Percentiles rank a stretch among this genome's conserved stretches.
Conservation (phyloP, 2,797 vertebrate genomes). For the Gallinago solitaria region DNA sequence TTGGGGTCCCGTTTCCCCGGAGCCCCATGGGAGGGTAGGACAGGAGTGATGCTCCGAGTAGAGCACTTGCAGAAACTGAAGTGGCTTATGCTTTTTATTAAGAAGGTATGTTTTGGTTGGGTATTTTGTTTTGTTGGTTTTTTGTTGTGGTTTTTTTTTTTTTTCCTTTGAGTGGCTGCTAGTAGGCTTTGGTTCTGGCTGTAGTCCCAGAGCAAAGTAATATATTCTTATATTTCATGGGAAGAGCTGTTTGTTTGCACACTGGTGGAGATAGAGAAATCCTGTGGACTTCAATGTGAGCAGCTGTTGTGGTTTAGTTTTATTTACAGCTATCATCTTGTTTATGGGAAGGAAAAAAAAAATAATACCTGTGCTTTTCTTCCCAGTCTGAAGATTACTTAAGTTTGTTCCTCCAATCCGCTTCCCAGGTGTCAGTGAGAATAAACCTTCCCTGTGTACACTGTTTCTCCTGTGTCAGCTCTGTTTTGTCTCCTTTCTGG, state of each 20-base stretch:
- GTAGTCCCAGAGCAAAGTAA: neutral
- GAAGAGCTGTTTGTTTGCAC: neutral
- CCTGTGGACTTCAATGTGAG: neutral
- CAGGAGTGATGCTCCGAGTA: neutral
- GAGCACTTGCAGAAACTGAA: neutral
- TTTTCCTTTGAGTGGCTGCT: neutral
- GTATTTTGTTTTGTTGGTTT: neutral
- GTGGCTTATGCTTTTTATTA: neutral
- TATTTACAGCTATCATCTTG: neutral
- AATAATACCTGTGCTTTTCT: neutral
- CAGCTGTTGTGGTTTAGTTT: constrained; percentile 8
- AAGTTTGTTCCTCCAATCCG: constrained; percentile 9
- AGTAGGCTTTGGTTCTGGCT: neutral
- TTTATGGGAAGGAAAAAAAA: neutral
- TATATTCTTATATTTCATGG: neutral
- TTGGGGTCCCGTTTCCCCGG: neutral
- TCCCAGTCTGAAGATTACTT: neutral
- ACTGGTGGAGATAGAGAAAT: neutral
- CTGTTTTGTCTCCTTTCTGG: neutral
- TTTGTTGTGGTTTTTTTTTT: neutral
- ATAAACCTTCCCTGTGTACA: constrained; percentile 62
- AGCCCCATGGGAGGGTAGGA: neutral
- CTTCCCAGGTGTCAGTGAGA: constrained; percentile 34
- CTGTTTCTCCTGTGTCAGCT: neutral
- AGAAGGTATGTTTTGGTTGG: neutral